These are phyloP conservation scores for Dorcus parallelipipedus DNA, from an alignment of 2,888 invertebrate genomes.

Conservation along the genomic window DNA sequence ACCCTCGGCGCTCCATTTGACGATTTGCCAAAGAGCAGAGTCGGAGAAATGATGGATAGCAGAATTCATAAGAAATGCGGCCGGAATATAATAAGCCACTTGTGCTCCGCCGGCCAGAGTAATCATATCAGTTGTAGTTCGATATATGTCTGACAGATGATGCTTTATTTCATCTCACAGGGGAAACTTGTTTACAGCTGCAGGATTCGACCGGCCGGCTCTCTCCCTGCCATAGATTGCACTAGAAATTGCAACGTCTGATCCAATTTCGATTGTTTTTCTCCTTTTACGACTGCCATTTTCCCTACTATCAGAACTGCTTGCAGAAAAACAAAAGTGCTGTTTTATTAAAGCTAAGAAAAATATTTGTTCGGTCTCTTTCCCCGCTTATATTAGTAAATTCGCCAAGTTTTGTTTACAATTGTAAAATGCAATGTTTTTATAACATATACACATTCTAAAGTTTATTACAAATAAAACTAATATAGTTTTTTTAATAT, in stretches of 20 bases:
- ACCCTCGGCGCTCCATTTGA: constrained; percentile 43
- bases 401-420: too few species aligned
- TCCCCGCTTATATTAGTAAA: not conserved
- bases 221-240: constrained; percentile 14
- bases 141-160: constrained; percentile 27
- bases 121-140: constrained; percentile 28
- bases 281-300: constrained; percentile 5
- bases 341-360: constrained; percentile 9
- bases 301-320: not conserved
- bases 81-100: constrained; percentile 44
- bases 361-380: constrained; percentile 6
- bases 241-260: constrained; percentile 20
- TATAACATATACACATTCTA: too few species aligned
- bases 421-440: too few species aligned
- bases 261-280: constrained; percentile 18
- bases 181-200: constrained; percentile 20
- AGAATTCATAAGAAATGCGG: constrained; percentile 42
- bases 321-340: constrained; percentile 3
- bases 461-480: too few species aligned
- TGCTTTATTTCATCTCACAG: constrained; percentile 19
- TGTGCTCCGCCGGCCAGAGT: constrained; percentile 28
- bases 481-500: too few species aligned
- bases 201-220: constrained; percentile 9
- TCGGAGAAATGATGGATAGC: constrained; percentile 42
- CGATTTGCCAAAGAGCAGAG: constrained; percentile 43